Evolutionary conservation across 2,797 vertebrate species (phyloP).

Genomic region (Hephaestus fuliginosus): DNA sequence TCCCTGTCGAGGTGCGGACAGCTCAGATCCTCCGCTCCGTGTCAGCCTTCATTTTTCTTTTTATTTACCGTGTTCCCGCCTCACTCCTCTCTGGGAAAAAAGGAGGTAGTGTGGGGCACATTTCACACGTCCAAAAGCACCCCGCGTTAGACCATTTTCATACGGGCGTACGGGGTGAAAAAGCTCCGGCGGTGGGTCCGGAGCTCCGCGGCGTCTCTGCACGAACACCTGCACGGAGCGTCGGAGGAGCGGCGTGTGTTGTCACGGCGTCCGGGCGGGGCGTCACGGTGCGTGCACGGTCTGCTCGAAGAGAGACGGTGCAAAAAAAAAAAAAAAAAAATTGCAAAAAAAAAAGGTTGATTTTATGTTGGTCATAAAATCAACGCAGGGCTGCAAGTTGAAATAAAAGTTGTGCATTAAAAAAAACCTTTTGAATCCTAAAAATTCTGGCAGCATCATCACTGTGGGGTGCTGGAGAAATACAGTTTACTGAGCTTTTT

Average conservation of each 20-base stretch:
- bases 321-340: no score
- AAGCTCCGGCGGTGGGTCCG: conserved; percentile 11
- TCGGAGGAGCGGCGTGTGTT: conserved; percentile 42
- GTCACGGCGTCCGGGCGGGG: conserved; percentile 75
- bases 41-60: conserved; percentile 63
- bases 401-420: no score
- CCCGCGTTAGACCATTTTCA: conserved; percentile 52
- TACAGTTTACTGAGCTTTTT: no score
- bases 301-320: not conserved
- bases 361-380: not conserved
- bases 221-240: conserved; percentile 82
- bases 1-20: conserved; percentile 47
- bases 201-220: conserved; percentile 56
- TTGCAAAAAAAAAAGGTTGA: no score
- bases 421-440: no score
- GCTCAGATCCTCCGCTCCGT: conserved; percentile 60
- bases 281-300: conserved; percentile 50
- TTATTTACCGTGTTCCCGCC: conserved; percentile 45
- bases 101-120: conserved; percentile 5
- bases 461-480: no score
- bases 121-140: conserved; percentile 43
- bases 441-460: no score
- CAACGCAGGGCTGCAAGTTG: no score
- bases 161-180: conserved; percentile 13
- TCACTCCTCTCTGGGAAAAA: conserved; percentile 39